Conservation (phyloP, 2,888 invertebrate genomes). For the Heliothis peltigera region DNA sequence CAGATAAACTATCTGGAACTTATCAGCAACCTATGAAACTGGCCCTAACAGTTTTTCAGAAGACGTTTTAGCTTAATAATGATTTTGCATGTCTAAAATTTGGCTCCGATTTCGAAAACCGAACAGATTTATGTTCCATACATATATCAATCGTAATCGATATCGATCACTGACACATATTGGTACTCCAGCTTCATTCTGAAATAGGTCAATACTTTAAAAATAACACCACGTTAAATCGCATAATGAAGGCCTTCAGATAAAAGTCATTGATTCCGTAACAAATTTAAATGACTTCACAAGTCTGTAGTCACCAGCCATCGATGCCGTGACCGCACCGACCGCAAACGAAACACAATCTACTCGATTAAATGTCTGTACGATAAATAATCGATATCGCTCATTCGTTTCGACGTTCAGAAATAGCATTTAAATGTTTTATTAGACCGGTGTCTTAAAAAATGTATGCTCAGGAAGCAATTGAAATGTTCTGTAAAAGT, state of each 20-base stretch:
- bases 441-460: constrained; percentile 31
- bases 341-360: constrained; percentile 75
- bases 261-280: constrained; percentile 42
- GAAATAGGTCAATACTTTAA: no score
- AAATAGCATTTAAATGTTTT: constrained; percentile 52
- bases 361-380: constrained; percentile 65
- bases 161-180: no score
- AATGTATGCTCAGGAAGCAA: constrained; percentile 10
- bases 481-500: background rate
- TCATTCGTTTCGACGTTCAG: constrained; percentile 47
- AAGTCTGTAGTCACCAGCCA: constrained; percentile 30
- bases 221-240: no score
- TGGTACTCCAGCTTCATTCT: no score
- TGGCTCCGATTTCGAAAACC: no score
- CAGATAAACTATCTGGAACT: no score
- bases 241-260: background rate
- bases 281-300: constrained; percentile 53
- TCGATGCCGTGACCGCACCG: constrained; percentile 64
- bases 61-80: no score
- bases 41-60: no score
- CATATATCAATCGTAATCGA: no score
- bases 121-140: no score
- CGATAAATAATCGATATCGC: constrained; percentile 73
- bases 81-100: no score
- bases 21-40: no score